These are phyloP conservation scores for Spisula subtruncata DNA, from an alignment of 2,888 invertebrate species.

Conservation along the genomic window DNA sequence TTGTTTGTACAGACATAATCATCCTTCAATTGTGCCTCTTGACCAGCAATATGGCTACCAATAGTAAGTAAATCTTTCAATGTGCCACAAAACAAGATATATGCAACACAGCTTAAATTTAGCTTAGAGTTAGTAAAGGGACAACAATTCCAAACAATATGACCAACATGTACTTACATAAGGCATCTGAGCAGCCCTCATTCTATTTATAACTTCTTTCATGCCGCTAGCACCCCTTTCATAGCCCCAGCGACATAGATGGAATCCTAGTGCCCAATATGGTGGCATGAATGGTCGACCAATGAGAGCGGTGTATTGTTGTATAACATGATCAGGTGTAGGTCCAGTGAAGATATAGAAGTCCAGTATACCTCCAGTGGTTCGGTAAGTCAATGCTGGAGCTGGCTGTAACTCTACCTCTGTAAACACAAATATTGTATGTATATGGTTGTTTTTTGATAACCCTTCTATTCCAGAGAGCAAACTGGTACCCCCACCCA, in stretches of 20 bases:
- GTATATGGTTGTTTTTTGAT: background rate
- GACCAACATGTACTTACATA: conserved; percentile 69
- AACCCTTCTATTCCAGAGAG: background rate
- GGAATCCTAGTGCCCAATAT: conserved; percentile 95
- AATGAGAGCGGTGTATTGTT: conserved; percentile 82
- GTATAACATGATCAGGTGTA: conserved; percentile 89
- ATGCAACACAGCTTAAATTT: too few relatives aligned
- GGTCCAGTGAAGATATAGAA: conserved; percentile 93
- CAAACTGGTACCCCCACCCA: background rate
- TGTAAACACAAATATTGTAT: conserved; percentile 41
- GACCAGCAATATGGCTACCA: too few relatives aligned
- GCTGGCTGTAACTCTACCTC: conserved; percentile 89
- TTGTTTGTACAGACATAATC: too few relatives aligned
- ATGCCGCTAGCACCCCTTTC: conserved; percentile 71
- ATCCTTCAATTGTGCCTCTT: too few relatives aligned
- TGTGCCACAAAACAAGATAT: too few relatives aligned
- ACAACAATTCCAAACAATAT: background rate
- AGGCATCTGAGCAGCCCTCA: conserved; percentile 78
- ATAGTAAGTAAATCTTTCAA: too few relatives aligned
- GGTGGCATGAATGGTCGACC: conserved; percentile 84
- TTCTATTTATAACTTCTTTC: conserved; percentile 75
- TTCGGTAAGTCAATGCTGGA: conserved; percentile 94
- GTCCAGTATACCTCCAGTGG: conserved; percentile 93
- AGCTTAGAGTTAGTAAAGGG: too few relatives aligned
- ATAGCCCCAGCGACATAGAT: conserved; percentile 91